Conservation (phyloP, 2,797 vertebrate species). For the Miichthys miiuy region DNA sequence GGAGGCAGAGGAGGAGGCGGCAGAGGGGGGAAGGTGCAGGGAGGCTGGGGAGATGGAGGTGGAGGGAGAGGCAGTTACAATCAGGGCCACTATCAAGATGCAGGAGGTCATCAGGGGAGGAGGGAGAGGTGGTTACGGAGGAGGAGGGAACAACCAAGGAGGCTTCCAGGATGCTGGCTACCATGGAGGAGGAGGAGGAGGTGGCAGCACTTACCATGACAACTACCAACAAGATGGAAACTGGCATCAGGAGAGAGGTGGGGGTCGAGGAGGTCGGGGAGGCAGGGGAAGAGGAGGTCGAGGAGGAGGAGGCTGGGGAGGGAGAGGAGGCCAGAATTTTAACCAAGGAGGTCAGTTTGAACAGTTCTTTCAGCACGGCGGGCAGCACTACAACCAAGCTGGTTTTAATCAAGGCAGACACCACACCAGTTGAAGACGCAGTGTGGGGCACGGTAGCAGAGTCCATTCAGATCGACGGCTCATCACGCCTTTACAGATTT, state of each 20-base stretch:
- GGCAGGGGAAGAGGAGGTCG: conserved; percentile 89
- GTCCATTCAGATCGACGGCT: conserved; percentile 77
- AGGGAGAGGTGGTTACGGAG: conserved; percentile 80
- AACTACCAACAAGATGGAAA: conserved; percentile 77
- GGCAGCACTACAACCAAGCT: conserved; percentile 95
- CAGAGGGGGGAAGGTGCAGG: conserved; percentile 85
- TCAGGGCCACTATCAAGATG: conserved; percentile 80
- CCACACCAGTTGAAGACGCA: conserved; percentile 92
- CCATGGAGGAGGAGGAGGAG: conserved; percentile 85
- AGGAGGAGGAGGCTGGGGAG: conserved; percentile 92
- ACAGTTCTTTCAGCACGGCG: conserved; percentile 98
- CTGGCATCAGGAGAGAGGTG: conserved; percentile 87
- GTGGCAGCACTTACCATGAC: conserved; percentile 81
- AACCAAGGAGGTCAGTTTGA: conserved; percentile 98
- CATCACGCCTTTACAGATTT: conserved; percentile 8
- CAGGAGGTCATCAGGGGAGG: conserved; percentile 76
- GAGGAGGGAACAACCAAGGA: conserved; percentile 83
- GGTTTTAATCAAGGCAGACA: conserved; percentile 96
- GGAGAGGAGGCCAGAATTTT: conserved; percentile 92
- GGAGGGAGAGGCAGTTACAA: conserved; percentile 79
- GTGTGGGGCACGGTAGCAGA: conserved; percentile 78
- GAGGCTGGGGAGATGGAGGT: conserved; percentile 85
- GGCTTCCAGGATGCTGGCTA: conserved; percentile 88
- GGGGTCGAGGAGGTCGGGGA: conserved; percentile 86
- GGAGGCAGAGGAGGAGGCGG: conserved; percentile 76